These are phyloP conservation scores for Myiagra hebetior DNA, from an alignment of 2,113 vertebrate species.

Conservation along the genomic window DNA sequence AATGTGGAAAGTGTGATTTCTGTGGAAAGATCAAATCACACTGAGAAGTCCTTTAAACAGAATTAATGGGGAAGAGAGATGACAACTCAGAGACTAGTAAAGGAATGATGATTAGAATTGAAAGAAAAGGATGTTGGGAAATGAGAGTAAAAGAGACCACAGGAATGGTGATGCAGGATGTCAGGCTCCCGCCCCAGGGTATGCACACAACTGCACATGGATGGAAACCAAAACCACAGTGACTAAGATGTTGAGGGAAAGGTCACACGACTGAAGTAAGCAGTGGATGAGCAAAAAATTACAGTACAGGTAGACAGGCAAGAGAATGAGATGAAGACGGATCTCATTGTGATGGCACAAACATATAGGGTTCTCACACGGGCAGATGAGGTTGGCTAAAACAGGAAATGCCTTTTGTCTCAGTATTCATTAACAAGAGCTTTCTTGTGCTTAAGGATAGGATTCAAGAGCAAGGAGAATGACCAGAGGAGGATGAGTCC, in stretches of 20 bases:
- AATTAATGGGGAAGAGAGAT: background rate
- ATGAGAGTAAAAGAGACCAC: background rate
- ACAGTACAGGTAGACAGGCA: background rate
- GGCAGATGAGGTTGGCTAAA: background rate
- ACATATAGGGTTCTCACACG: accelerated
- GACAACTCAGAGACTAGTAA: background rate
- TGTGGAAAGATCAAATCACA: background rate
- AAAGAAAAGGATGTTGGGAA: background rate
- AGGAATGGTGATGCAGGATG: background rate
- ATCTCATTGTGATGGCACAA: background rate
- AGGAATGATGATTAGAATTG: background rate
- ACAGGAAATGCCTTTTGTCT: background rate
- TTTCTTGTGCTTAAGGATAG: background rate
- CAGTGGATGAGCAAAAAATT: background rate
- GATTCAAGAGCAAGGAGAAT: background rate
- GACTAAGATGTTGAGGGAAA: background rate
- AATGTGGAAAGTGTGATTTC: background rate
- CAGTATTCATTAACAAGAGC: background rate
- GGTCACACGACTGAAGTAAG: background rate
- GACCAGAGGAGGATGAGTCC: background rate
- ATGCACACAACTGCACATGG: background rate
- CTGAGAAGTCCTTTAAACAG: background rate
- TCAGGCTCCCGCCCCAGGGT: accelerated
- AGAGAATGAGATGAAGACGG: background rate
- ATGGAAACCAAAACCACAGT: background rate